Conservation (phyloP, 1,140 invertebrate species). For the Nylanderia fulva region DNA sequence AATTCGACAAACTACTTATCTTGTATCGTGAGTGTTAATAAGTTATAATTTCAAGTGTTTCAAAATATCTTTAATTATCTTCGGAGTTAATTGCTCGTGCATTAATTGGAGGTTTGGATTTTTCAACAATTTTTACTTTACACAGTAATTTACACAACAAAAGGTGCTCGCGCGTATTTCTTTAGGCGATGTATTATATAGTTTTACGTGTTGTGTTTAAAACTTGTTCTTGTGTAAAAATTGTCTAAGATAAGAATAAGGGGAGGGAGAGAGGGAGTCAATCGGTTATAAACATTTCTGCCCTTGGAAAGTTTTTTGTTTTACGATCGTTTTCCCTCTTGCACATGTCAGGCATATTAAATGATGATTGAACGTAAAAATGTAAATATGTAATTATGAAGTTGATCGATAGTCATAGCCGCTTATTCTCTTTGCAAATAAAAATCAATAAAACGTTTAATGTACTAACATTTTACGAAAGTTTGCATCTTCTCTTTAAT, state of each 20-base stretch:
- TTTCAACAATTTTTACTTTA: background rate
- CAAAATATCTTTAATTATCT: background rate
- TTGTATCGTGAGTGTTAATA: conserved; percentile 37
- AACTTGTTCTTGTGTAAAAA: background rate
- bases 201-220: conserved; percentile 10
- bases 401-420: conserved; percentile 35
- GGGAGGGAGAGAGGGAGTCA: no score
- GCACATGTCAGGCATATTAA: conserved; percentile 42
- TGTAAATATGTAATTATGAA: conserved; percentile 74
- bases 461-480: background rate
- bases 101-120: conserved; percentile 14
- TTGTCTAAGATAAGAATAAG: background rate
- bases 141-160: background rate
- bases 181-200: background rate
- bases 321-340: conserved; percentile 15
- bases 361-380: conserved; percentile 8
- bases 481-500: background rate
- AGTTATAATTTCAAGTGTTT: conserved; percentile 26
- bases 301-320: background rate
- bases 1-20: conserved; percentile 25
- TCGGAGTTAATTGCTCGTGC: background rate
- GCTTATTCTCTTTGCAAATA: conserved; percentile 28
- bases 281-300: background rate
- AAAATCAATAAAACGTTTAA: background rate
- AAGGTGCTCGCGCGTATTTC: background rate